Percentiles rank a stretch among this genome's conserved stretches.
phyloP scores from a whole-genome alignment of 2,113 vertebrate species.

The Oreotrochilus melanogaster region DNA sequence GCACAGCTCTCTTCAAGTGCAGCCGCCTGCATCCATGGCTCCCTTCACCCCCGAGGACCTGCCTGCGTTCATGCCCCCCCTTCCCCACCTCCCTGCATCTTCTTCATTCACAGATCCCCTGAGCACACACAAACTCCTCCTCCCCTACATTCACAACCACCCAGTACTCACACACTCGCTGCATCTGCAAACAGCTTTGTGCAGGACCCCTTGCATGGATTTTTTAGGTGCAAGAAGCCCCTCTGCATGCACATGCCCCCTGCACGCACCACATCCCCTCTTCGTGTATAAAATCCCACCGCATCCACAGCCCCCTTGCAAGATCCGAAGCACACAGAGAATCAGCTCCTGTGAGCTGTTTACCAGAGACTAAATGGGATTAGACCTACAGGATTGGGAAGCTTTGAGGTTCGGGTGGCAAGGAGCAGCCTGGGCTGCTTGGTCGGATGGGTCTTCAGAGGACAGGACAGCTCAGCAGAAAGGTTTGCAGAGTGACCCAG shows the following conservation, averaged over 20 bases:
- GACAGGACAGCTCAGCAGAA: neutral
- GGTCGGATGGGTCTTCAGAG: neutral
- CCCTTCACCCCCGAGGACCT: neutral
- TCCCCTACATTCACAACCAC: fast-evolving
- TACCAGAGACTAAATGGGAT: neutral
- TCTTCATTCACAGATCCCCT: neutral
- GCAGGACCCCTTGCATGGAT: neutral
- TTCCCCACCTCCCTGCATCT: neutral
- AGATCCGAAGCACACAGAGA: neutral
- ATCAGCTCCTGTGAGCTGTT: neutral
- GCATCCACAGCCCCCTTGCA: neutral
- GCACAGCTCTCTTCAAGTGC: neutral
- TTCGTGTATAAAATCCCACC: neutral
- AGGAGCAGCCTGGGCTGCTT: neutral
- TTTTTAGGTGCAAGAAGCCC: neutral
- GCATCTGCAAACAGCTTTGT: neutral
- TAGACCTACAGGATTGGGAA: neutral
- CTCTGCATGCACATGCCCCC: no score
- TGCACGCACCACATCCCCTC: neutral
- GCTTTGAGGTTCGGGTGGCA: neutral
- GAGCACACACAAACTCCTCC: fast-evolving
- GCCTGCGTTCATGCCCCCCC: neutral
- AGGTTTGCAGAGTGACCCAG: neutral
- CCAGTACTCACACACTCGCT: no score
- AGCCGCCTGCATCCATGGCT: fast-evolving